Evolutionary conservation across 2,797 vertebrate species (phyloP).

Genomic region (Manis pentadactyla): DNA sequence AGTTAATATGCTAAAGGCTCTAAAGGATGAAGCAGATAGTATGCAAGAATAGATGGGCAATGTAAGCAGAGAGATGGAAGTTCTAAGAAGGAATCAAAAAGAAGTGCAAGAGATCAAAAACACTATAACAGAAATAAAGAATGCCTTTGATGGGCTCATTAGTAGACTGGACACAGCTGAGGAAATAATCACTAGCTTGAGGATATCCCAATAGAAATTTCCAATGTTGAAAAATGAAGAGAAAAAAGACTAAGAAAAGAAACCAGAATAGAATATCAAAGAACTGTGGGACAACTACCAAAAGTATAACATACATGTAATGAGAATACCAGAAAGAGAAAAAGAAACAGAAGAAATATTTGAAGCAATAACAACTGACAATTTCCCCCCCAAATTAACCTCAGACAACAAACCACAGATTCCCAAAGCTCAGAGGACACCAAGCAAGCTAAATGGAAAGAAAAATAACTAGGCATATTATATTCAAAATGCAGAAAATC

Average conservation of each 20-base stretch:
- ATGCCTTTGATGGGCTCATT: background rate
- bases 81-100: slow-evolving; percentile 13
- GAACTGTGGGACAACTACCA: background rate
- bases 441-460: background rate
- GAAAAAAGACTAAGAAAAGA: background rate
- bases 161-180: background rate
- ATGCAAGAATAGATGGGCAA: background rate
- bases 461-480: background rate
- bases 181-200: background rate
- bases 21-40: background rate
- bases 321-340: background rate
- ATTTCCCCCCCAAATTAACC: background rate
- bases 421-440: background rate
- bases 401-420: background rate
- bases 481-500: slow-evolving; percentile 9
- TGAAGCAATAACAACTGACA: background rate
- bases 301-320: background rate
- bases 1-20: background rate
- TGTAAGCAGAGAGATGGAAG: background rate
- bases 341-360: background rate
- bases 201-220: background rate
- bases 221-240: background rate
- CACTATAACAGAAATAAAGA: background rate
- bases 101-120: background rate
- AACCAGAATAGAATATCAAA: background rate